These are phyloP conservation scores for Oreonectes daqikongensis DNA, from an alignment of 2,797 vertebrate genomes.

Conservation along the genomic window DNA sequence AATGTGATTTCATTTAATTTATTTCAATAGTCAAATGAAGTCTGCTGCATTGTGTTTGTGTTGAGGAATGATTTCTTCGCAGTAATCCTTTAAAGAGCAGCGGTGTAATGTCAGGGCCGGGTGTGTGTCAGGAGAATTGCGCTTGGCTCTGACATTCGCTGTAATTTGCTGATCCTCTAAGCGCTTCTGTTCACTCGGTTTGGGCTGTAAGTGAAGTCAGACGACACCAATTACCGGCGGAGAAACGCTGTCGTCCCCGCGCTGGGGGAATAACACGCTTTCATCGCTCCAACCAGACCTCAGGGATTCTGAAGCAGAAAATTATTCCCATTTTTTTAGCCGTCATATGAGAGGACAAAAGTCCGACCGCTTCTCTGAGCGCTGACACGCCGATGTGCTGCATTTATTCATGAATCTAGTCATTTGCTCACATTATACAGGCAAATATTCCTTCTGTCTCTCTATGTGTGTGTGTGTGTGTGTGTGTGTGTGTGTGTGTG, in stretches of 20 bases:
- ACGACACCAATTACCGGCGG: conserved; percentile 47
- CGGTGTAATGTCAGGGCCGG: neutral
- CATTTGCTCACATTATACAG: neutral
- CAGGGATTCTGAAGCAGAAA: neutral
- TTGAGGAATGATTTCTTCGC: neutral
- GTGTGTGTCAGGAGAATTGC: neutral
- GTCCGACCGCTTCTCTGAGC: neutral
- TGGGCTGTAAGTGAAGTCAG: conserved; percentile 43
- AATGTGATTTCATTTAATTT: neutral
- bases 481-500: neutral
- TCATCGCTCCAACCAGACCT: conserved; percentile 40
- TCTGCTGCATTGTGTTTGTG: neutral
- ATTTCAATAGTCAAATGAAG: no score
- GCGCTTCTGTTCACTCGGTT: conserved; percentile 14
- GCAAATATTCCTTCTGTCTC: neutral
- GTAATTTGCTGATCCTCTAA: conserved; percentile 40
- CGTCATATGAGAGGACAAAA: neutral
- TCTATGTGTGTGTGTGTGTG: neutral
- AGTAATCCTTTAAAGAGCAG: neutral
- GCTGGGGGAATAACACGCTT: conserved; percentile 47
- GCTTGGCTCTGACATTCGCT: conserved; percentile 30
- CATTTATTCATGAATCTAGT: conserved; percentile 12
- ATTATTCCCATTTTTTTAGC: conserved; percentile 23
- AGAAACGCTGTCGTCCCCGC: conserved; percentile 19
- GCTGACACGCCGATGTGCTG: neutral